Evolutionary conservation across 2,888 invertebrate species (phyloP).

Genomic region (Apodemia hepburni): DNA sequence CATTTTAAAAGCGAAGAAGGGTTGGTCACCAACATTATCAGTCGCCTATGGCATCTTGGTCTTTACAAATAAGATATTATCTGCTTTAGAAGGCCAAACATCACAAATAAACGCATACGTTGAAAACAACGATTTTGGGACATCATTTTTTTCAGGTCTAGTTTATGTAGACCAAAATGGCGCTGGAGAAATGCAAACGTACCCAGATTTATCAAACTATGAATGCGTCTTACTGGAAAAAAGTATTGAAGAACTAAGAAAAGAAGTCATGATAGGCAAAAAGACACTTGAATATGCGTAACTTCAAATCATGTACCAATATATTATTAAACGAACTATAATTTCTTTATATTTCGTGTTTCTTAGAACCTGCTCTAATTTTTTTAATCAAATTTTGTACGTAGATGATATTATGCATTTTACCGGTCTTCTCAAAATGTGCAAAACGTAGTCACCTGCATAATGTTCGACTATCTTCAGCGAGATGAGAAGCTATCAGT

Average conservation of each 20-base stretch:
- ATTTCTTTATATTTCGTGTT: too few species aligned
- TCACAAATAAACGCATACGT: constrained; percentile 48
- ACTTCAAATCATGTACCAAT: background rate
- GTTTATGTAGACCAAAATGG: constrained; percentile 47
- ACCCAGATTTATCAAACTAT: constrained; percentile 42
- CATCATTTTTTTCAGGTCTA: constrained; percentile 52
- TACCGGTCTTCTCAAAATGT: too few species aligned
- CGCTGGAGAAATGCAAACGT: constrained; percentile 49
- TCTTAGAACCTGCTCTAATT: too few species aligned
- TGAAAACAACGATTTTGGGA: constrained; percentile 63
- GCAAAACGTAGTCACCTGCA: too few species aligned
- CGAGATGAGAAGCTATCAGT: too few species aligned
- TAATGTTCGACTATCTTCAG: too few species aligned
- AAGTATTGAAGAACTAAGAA: constrained; percentile 47
- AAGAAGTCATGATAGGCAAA: constrained; percentile 49
- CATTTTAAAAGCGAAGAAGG: constrained; percentile 82
- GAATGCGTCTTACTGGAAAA: constrained; percentile 52
- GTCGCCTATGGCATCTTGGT: constrained; percentile 82
- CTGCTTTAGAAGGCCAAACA: constrained; percentile 55
- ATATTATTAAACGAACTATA: too few species aligned
- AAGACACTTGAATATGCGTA: constrained; percentile 46
- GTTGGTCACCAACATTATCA: constrained; percentile 79
- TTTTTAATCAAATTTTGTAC: too few species aligned
- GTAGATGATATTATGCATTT: too few species aligned
- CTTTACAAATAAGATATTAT: constrained; percentile 78